These are phyloP conservation scores for Gymnopithys bicolor DNA, from an alignment of 2,797 vertebrate genomes.

Conservation along the genomic window DNA sequence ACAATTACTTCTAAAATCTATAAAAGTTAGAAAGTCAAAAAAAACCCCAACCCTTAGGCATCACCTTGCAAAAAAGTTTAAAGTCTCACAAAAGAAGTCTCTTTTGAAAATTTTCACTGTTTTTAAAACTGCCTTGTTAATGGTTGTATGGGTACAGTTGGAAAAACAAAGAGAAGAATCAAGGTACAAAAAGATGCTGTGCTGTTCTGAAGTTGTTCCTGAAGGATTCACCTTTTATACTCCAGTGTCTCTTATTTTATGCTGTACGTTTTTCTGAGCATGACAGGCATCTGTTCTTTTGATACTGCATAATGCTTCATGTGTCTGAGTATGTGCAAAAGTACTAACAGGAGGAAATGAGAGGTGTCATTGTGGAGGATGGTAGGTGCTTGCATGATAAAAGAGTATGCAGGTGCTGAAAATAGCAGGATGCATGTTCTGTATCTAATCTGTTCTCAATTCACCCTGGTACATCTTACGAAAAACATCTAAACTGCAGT, in stretches of 20 bases:
- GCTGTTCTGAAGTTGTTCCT: background rate
- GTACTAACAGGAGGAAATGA: background rate
- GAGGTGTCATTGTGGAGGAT: background rate
- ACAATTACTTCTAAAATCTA: too few species aligned
- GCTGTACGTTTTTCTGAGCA: background rate
- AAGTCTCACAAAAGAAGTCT: background rate
- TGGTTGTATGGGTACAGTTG: background rate
- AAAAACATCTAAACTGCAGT: slow-evolving; percentile 9
- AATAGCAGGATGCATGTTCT: slow-evolving; percentile 1
- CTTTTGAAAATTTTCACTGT: background rate
- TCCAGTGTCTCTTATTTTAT: background rate
- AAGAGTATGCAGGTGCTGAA: background rate
- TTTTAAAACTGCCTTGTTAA: background rate
- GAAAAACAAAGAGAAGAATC: background rate
- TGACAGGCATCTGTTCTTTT: background rate
- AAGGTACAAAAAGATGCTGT: background rate
- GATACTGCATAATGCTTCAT: background rate
- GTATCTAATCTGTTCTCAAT: slow-evolving; percentile 35
- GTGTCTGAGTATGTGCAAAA: background rate
- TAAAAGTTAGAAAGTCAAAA: too few species aligned
- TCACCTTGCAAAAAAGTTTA: background rate
- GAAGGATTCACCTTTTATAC: background rate
- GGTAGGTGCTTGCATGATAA: background rate
- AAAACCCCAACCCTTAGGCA: too few species aligned
- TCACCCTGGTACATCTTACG: background rate